Conservation (phyloP, 2,113 vertebrate genomes). For the Orthochromis malagaraziensis region DNA sequence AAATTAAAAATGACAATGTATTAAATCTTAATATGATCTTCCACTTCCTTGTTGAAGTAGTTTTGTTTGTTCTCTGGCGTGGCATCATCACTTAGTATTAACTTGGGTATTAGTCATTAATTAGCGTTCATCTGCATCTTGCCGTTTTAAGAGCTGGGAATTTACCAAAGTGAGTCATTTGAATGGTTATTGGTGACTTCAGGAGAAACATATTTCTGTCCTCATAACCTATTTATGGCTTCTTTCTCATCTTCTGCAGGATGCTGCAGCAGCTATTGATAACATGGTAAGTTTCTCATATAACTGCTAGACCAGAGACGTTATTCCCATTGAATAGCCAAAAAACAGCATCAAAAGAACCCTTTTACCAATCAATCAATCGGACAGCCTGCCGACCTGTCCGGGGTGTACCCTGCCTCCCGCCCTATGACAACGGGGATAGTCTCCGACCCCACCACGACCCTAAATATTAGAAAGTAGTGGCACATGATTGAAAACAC, state of each 20-base stretch:
- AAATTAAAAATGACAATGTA: background rate
- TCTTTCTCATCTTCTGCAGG: constrained; percentile 60
- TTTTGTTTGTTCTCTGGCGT: background rate
- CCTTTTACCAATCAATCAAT: background rate
- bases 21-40: background rate
- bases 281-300: constrained; percentile 82
- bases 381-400: accelerated
- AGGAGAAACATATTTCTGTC: background rate
- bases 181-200: background rate
- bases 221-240: background rate
- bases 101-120: background rate
- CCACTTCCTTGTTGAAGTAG: background rate
- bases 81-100: accelerated
- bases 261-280: constrained; percentile 93
- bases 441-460: accelerated
- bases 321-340: background rate
- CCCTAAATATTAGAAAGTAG: background rate
- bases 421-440: background rate
- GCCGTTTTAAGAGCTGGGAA: background rate
- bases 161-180: background rate
- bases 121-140: background rate
- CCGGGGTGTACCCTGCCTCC: accelerated
- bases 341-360: background rate
- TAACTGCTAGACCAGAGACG: background rate
- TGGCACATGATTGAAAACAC: background rate